Evolutionary conservation across 2,888 invertebrate genomes (phyloP), one percentile per base, ranked within the genome.

Genomic region (Ditula angustiorana): DNA sequence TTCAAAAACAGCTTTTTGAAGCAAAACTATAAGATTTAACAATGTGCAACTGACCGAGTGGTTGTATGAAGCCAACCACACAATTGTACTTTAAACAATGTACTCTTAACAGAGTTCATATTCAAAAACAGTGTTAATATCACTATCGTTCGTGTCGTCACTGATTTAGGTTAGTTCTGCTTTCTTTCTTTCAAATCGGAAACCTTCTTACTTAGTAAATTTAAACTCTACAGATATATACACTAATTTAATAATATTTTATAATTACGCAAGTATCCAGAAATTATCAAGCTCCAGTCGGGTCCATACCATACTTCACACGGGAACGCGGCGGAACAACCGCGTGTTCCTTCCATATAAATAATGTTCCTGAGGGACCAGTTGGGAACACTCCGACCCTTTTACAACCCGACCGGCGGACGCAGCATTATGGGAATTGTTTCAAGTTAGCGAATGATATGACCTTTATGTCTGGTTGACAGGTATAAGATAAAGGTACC

Each of bases 351-450:
- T 47, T 13, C 30, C 30, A 56, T 62, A 82, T 86, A 85, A 85
- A 85, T 86, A 82, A 86, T 82, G 80, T 71, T 71, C 81, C 81
- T 82, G 37, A 49, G 86, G 84, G 86, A 79, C 79, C 73, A 78
- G 81, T 86, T 80, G 81, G 79, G 72, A 73, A 74, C 60, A 59
- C 57, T 50, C 56, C 80, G 78, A 81, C 83, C 83, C 86, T 82
- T 83, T 84, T 85, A 85, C 82, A 80, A 79, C 76, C 76, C 77
- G 74, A 76, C 74, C 57, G 58, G 57, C 35, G 30, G 62, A 59
- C 63, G 58, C 33, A 55, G 52, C 53, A 60, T 64, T 64, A 64
- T 53, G 58, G 61, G 65, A 67, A 68, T 61, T 68, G 67, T 67
- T 70, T 61, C 44, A 24, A 52, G 35, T 60, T 68, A 66, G 58